phyloP scores from a whole-genome alignment of 1,140 invertebrate genomes.

The Lamellibrachia luymesi region DNA sequence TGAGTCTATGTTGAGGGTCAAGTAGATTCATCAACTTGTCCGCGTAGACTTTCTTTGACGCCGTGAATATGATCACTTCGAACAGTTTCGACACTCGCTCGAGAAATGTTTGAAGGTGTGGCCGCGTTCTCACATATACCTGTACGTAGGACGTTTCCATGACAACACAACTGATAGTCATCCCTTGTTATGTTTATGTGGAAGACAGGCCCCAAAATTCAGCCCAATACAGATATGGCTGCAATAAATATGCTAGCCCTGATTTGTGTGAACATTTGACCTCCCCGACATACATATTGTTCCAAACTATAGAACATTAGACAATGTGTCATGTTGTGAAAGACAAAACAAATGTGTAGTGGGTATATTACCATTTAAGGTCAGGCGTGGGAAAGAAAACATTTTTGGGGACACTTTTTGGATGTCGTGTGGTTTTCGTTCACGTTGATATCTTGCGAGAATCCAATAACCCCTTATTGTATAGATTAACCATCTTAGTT shows the following conservation, averaged over 20 bases:
- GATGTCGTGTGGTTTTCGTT: too few relatives aligned
- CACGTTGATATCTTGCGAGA: too few relatives aligned
- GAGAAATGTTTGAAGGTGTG: slow-evolving; percentile 88
- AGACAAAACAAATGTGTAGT: not conserved
- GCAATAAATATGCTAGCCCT: not conserved
- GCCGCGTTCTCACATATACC: slow-evolving; percentile 89
- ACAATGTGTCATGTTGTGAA: not conserved
- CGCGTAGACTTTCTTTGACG: slow-evolving; percentile 92
- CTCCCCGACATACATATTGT: not conserved
- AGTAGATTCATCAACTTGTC: slow-evolving; percentile 91
- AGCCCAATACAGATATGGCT: not conserved
- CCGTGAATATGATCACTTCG: slow-evolving; percentile 95
- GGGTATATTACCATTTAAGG: too few relatives aligned
- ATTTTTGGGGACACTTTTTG: too few relatives aligned
- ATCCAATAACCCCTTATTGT: too few relatives aligned
- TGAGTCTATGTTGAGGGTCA: slow-evolving; percentile 84
- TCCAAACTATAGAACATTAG: not conserved
- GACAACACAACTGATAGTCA: not conserved
- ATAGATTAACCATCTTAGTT: too few relatives aligned
- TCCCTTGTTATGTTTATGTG: too few relatives aligned
- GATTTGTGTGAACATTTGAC: not conserved
- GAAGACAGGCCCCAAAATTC: not conserved
- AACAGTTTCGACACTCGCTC: slow-evolving; percentile 84
- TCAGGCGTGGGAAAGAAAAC: too few relatives aligned
- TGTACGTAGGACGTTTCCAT: slow-evolving; percentile 33